Evolutionary conservation across 2,113 vertebrate genomes (phyloP).

Genomic region (Chauna torquata): DNA sequence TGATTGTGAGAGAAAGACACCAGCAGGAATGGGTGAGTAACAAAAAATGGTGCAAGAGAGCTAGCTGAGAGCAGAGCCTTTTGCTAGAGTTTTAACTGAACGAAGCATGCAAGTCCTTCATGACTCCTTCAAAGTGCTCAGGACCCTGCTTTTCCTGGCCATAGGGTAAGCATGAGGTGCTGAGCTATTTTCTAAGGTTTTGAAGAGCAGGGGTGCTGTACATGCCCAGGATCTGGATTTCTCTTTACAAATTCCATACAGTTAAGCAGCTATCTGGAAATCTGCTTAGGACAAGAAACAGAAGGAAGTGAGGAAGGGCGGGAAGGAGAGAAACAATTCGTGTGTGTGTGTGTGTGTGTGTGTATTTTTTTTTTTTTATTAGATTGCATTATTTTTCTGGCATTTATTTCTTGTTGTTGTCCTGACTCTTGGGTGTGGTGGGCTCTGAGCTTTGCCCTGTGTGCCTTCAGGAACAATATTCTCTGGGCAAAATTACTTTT

Average conservation of each 20-base stretch:
- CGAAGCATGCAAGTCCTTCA: background rate
- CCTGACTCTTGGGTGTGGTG: slow-evolving; percentile 34
- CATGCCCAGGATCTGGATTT: slow-evolving; percentile 19
- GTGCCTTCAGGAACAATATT: slow-evolving; percentile 27
- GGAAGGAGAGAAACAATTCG: background rate
- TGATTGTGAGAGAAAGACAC: background rate
- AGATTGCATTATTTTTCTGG: slow-evolving; percentile 23
- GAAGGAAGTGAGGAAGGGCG: background rate
- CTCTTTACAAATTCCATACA: slow-evolving; percentile 38
- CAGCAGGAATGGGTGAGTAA: background rate
- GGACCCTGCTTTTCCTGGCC: background rate
- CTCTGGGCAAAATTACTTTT: slow-evolving; percentile 43
- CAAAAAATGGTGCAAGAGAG: background rate
- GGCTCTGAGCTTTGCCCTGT: slow-evolving; percentile 24
- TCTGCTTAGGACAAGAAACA: slow-evolving; percentile 32
- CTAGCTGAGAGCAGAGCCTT: background rate
- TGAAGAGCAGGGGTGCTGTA: background rate
- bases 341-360: background rate
- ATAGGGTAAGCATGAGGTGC: background rate
- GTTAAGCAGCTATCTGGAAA: slow-evolving; percentile 53
- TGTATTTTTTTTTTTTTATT: background rate
- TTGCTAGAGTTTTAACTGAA: background rate
- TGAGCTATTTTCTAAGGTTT: background rate
- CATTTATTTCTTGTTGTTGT: background rate
- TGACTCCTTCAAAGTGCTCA: background rate